phyloP scores from a whole-genome alignment of 1,140 invertebrate species.

The Drosophila setifemur region DNA sequence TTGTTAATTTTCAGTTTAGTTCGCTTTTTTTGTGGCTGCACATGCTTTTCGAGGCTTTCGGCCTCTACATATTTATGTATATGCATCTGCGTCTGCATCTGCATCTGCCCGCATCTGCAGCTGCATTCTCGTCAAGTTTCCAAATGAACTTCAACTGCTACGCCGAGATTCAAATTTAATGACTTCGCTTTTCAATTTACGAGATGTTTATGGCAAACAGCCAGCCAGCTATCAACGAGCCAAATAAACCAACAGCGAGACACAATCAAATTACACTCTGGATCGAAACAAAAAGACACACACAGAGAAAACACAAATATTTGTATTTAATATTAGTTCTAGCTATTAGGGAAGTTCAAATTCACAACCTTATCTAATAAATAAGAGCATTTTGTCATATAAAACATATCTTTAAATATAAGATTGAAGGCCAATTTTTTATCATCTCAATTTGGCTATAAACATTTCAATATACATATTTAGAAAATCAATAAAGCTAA shows the following conservation, averaged over 20 bases:
- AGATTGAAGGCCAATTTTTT: too few species aligned
- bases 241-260: slow-evolving; percentile 34
- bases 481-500: too few species aligned
- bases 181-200: slow-evolving; percentile 59
- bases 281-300: not conserved
- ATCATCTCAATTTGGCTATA: too few species aligned
- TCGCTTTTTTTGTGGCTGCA: slow-evolving; percentile 24
- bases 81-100: slow-evolving; percentile 29
- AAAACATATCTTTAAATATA: too few species aligned
- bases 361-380: too few species aligned
- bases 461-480: too few species aligned
- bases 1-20: slow-evolving; percentile 58
- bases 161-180: slow-evolving; percentile 55
- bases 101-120: slow-evolving; percentile 54
- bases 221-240: slow-evolving; percentile 30
- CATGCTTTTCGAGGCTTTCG: too few species aligned
- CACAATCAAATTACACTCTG: slow-evolving; percentile 46
- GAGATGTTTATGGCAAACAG: slow-evolving; percentile 55
- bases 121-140: slow-evolving; percentile 41
- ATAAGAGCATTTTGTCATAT: too few species aligned
- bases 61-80: slow-evolving; percentile 17
- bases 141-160: slow-evolving; percentile 49
- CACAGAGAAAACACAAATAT: not conserved
- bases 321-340: not conserved
- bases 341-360: not conserved